phyloP scores from a whole-genome alignment of 2,888 invertebrate species.

The Cactoblastis cactorum region DNA sequence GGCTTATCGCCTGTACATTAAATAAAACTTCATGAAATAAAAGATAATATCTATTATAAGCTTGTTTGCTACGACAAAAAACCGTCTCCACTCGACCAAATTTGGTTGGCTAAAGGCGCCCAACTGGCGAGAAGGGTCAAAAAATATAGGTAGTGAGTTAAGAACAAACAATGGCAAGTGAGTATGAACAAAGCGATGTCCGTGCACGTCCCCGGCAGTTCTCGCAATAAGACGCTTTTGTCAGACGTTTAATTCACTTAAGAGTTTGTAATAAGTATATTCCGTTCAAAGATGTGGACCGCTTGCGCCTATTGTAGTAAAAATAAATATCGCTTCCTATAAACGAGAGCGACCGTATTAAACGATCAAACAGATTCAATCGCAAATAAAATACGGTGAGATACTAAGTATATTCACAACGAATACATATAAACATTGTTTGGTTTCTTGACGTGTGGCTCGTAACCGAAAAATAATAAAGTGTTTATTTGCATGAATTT shows the following conservation, averaged over 20 bases:
- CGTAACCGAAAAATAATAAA: not conserved
- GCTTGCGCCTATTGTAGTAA: conserved; percentile 42
- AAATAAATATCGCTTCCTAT: conserved; percentile 57
- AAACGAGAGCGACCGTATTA: conserved; percentile 14
- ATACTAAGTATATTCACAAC: not conserved
- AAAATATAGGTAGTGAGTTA: conserved; percentile 26
- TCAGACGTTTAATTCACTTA: conserved; percentile 70
- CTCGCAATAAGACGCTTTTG: conserved; percentile 60
- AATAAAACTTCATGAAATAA: conserved; percentile 26
- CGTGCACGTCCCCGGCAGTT: conserved; percentile 38
- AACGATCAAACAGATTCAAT: not conserved
- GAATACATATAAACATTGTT: not conserved
- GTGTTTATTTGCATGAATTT: not conserved
- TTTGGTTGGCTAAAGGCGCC: conserved; percentile 22
- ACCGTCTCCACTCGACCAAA: conserved; percentile 29
- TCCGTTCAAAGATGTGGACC: conserved; percentile 44
- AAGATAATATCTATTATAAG: conserved; percentile 44
- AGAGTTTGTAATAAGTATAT: conserved; percentile 55
- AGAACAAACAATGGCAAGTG: conserved; percentile 47
- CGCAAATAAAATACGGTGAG: not conserved
- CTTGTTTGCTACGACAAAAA: conserved; percentile 33
- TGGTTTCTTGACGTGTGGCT: not conserved
- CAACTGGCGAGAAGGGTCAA: conserved; percentile 27
- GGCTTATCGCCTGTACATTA: conserved; percentile 14
- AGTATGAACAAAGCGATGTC: conserved; percentile 47